phyloP scores from a whole-genome alignment of 2,797 vertebrate genomes.

The Ptychadena robeensis region DNA sequence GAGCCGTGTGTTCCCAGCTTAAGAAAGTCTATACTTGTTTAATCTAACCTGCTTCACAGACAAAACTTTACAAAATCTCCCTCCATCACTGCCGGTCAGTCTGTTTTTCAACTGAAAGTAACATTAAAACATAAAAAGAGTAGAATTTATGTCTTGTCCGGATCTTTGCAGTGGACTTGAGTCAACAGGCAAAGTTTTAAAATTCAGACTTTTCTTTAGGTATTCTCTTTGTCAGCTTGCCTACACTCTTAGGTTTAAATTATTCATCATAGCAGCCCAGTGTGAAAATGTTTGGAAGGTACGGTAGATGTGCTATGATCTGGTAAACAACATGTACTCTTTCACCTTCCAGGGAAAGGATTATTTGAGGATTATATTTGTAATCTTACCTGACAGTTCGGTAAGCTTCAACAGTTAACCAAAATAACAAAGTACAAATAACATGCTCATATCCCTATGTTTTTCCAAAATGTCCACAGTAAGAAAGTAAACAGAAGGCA shows the following conservation, averaged over 20 bases:
- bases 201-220: background rate
- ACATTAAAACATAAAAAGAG: background rate
- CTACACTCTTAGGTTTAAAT: background rate
- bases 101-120: background rate
- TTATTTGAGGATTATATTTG: background rate
- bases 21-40: background rate
- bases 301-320: background rate
- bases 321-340: background rate
- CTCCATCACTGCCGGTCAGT: background rate
- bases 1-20: too few species aligned
- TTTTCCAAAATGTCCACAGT: background rate
- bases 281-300: background rate
- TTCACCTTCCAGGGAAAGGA: background rate
- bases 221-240: background rate
- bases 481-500: too few species aligned
- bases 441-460: background rate
- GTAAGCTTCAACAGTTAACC: background rate
- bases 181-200: background rate
- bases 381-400: background rate
- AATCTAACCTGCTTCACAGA: background rate
- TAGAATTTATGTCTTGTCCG: background rate
- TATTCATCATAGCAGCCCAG: background rate
- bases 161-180: background rate
- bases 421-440: background rate
- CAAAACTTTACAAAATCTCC: background rate